These are phyloP conservation scores for Nomada lathburiana DNA, from an alignment of 2,888 invertebrate species.

Conservation along the genomic window DNA sequence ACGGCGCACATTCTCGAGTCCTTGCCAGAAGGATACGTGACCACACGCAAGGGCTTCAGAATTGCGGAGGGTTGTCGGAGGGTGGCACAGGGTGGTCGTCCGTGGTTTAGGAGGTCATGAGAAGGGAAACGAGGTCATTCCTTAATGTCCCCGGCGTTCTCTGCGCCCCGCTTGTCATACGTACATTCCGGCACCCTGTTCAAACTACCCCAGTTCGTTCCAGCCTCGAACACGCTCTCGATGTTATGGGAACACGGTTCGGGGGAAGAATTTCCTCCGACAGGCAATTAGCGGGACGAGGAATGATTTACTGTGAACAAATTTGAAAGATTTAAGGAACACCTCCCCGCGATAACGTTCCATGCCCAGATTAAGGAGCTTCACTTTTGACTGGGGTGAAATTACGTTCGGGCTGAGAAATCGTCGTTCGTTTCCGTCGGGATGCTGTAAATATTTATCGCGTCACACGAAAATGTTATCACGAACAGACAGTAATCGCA, in stretches of 20 bases:
- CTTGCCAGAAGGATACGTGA: slow-evolving; percentile 62
- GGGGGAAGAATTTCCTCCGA: slow-evolving; percentile 16
- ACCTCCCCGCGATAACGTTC: not conserved
- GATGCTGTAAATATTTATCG: no score
- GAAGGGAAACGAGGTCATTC: slow-evolving; percentile 82
- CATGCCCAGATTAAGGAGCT: not conserved
- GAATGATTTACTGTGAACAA: slow-evolving; percentile 58
- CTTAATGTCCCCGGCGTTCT: slow-evolving; percentile 62
- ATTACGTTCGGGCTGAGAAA: no score
- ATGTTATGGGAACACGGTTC: slow-evolving; percentile 15
- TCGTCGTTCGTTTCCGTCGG: no score
- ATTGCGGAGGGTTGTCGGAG: slow-evolving; percentile 59
- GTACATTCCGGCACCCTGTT: slow-evolving; percentile 9
- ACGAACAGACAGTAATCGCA: no score
- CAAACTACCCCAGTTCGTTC: slow-evolving; percentile 27
- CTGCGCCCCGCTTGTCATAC: slow-evolving; percentile 14
- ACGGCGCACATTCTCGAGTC: slow-evolving; percentile 40
- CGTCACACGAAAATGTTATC: no score
- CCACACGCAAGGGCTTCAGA: slow-evolving; percentile 67
- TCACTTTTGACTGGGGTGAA: no score
- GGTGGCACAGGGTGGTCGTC: slow-evolving; percentile 46
- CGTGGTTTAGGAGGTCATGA: slow-evolving; percentile 77
- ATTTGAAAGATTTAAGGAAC: slow-evolving; percentile 24
- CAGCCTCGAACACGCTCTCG: slow-evolving; percentile 14
- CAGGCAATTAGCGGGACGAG: slow-evolving; percentile 54